Percentiles rank a stretch among this genome's conserved stretches.
These are phyloP conservation scores for Acleris cristana DNA, from an alignment of 2,888 invertebrate species.

Conservation along the genomic window DNA sequence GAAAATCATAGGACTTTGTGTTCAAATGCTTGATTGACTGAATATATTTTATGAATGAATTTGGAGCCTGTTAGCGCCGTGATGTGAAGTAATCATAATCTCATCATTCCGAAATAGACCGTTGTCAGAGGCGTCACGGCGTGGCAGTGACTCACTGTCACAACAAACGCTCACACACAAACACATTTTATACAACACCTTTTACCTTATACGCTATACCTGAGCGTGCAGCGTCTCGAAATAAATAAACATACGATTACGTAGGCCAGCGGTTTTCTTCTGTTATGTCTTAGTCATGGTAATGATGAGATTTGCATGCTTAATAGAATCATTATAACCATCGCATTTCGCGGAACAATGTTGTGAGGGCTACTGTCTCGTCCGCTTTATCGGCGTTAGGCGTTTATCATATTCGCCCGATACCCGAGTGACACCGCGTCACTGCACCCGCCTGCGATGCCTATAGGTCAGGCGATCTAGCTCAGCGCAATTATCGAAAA, in stretches of 20 bases:
- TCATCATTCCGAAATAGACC: slow-evolving; percentile 79
- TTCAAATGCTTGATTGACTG: neutral
- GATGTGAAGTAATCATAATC: slow-evolving; percentile 65
- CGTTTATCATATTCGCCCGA: slow-evolving; percentile 24
- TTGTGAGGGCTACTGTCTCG: slow-evolving; percentile 45
- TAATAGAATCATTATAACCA: slow-evolving; percentile 59
- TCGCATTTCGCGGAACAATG: slow-evolving; percentile 60
- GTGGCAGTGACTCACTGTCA: slow-evolving; percentile 76
- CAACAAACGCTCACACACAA: slow-evolving; percentile 59
- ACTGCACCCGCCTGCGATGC: slow-evolving; percentile 39
- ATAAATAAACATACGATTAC: slow-evolving; percentile 71
- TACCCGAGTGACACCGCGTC: slow-evolving; percentile 40
- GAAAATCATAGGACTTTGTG: too few relatives aligned
- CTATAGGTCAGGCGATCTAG: slow-evolving; percentile 43
- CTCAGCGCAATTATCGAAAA: slow-evolving; percentile 40
- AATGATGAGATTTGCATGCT: slow-evolving; percentile 59
- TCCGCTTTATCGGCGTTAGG: slow-evolving; percentile 38
- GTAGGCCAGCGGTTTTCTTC: slow-evolving; percentile 76
- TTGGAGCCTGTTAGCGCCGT: slow-evolving; percentile 46
- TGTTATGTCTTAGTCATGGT: slow-evolving; percentile 65
- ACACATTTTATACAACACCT: slow-evolving; percentile 51
- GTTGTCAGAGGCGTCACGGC: slow-evolving; percentile 53
- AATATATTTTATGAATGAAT: slow-evolving; percentile 37
- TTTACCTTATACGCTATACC: slow-evolving; percentile 67
- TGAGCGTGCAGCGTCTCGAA: slow-evolving; percentile 61